Evolutionary conservation across 2,888 invertebrate genomes (phyloP), one percentile per base, ranked within the genome.

Genomic region (Notodonta ziczac): DNA sequence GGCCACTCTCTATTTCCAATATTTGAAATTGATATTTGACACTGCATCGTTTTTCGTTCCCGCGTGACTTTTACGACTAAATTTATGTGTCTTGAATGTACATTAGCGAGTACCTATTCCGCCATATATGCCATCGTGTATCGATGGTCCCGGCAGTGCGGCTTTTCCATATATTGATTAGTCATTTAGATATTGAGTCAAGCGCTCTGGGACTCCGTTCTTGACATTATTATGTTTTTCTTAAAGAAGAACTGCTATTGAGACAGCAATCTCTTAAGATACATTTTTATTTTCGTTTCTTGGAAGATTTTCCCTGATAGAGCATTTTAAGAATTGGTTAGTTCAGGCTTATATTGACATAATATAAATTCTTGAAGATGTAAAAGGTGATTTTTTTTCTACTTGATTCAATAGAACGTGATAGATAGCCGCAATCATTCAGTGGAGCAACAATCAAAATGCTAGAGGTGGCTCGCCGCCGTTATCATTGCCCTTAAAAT

Each of bases 11-110:
- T 67, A 73, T 75, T 70, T 70, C 76, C 84, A 84, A 87, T 89
- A 87, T 86, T 80, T 80, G 77, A 87, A 86, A 85, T 85, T 84
- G 83, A 88, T 88, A 87, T 86, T 87, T 85, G 87, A 86, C 86
- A 83, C 80, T 77, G 81, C 78, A 83, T 79, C 72, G 59, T 68
- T 60, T 66, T 66, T 70, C 70, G 73, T 73, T 80, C 77, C 71
- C 74, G 66, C 76, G 74, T 75, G 85, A 87, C 85, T 76, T 87
- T 88, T 87, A 88, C 77, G 77, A 74, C 76, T 63, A 67, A 74
- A 75, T 83, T 82, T 81, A 81, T 81, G 67, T 72, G 76, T 75
- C 73, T 74, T 77, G 81, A 83, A 82, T 79, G 78, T 81, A 79
- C 80, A 81, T 83, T 81, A 81, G 77, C 65, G 59, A 66, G 32